Evolutionary conservation across 2,797 vertebrate species (phyloP).

Genomic region (Gallinago nigripennis): DNA sequence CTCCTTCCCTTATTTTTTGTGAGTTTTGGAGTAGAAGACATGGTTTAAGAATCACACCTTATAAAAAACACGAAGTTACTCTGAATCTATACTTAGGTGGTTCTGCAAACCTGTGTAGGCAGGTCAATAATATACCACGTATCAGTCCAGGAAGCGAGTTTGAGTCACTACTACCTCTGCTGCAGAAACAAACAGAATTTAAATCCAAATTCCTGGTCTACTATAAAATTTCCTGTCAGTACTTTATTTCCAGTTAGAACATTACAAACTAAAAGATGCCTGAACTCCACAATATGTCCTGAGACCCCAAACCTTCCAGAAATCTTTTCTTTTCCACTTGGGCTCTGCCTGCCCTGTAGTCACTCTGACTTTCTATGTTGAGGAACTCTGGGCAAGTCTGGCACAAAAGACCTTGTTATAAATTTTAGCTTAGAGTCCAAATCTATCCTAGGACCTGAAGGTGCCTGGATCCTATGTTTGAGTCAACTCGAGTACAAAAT

Average conservation of each 20-base stretch:
- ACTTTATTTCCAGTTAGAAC: not conserved
- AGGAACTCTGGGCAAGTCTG: not conserved
- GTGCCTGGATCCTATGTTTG: not conserved
- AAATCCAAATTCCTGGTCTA: not conserved
- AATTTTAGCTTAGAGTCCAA: not conserved
- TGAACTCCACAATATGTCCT: not conserved
- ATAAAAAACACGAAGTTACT: not conserved
- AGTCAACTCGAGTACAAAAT: not conserved
- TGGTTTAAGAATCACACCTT: not conserved
- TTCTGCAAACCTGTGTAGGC: not conserved
- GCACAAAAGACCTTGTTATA: not conserved
- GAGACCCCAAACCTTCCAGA: not conserved
- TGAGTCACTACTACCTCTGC: not conserved
- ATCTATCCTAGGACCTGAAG: not conserved
- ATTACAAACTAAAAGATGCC: not conserved
- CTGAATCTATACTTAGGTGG: not conserved
- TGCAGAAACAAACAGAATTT: constrained; percentile 15
- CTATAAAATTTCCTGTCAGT: not conserved
- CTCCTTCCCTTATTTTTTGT: not conserved
- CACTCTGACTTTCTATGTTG: not conserved
- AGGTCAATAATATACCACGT: not conserved
- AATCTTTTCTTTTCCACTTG: not conserved
- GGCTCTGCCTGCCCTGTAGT: not conserved
- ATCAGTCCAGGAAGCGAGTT: not conserved
- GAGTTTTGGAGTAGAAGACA: not conserved